These are phyloP conservation scores for Dendrolimus houi DNA, from an alignment of 2,888 invertebrate genomes.

Conservation along the genomic window DNA sequence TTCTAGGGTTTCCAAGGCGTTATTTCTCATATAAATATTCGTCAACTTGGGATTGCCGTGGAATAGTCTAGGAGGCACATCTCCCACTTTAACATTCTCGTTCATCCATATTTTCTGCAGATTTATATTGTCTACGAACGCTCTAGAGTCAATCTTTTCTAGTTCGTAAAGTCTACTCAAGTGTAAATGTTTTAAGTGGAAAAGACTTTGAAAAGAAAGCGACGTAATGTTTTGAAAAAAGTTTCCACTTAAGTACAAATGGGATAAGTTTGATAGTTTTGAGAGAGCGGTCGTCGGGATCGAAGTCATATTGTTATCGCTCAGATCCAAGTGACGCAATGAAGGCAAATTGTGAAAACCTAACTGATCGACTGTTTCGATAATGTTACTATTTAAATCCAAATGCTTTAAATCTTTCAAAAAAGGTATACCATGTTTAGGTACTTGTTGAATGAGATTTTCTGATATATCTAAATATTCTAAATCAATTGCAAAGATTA, in stretches of 20 bases:
- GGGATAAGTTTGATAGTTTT: constrained; percentile 84
- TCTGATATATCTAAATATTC: constrained; percentile 85
- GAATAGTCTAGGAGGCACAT: constrained; percentile 88
- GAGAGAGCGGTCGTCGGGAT: constrained; percentile 86
- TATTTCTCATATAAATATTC: constrained; percentile 85
- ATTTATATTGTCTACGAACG: constrained; percentile 90
- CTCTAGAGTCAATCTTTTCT: constrained; percentile 83
- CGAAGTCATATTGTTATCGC: constrained; percentile 87
- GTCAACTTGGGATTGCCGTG: constrained; percentile 88
- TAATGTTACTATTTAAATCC: constrained; percentile 85
- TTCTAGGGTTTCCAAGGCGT: constrained; percentile 84
- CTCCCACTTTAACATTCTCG: constrained; percentile 83
- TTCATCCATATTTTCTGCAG: constrained; percentile 86
- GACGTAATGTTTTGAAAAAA: constrained; percentile 83
- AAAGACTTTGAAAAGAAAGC: constrained; percentile 89
- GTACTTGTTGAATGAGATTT: constrained; percentile 85
- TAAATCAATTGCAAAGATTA: constrained; percentile 80
- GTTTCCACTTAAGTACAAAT: constrained; percentile 87
- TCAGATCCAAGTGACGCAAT: constrained; percentile 84
- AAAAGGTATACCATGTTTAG: constrained; percentile 83
- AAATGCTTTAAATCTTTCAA: constrained; percentile 83
- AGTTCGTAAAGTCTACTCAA: constrained; percentile 82
- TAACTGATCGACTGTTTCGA: constrained; percentile 81
- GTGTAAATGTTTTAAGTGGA: constrained; percentile 85
- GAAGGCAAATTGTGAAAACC: constrained; percentile 85